phyloP scores from a whole-genome alignment of 2,888 invertebrate species.

The Philaethria dido region DNA sequence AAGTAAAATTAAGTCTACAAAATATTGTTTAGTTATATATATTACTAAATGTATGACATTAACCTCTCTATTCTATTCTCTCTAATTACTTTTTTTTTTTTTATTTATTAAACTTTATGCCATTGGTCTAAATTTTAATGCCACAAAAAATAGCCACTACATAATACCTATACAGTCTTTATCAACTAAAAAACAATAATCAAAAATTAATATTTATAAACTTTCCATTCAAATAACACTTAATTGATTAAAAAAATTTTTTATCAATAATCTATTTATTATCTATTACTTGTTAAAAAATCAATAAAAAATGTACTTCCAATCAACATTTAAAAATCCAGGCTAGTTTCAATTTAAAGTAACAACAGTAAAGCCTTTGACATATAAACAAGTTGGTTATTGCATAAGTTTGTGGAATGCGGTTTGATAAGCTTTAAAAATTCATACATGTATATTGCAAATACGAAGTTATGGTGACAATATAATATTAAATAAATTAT shows the following conservation, averaged over 20 bases:
- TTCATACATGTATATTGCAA: neutral
- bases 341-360: neutral
- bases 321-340: neutral
- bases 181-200: too few relatives aligned
- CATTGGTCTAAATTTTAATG: too few relatives aligned
- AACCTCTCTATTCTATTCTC: too few relatives aligned
- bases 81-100: too few relatives aligned
- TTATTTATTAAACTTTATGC: too few relatives aligned
- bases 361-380: neutral
- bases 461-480: too few relatives aligned
- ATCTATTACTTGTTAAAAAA: too few relatives aligned
- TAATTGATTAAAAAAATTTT: neutral
- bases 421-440: neutral
- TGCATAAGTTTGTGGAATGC: conserved; percentile 13
- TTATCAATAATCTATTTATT: neutral
- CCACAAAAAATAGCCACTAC: too few relatives aligned
- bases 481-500: conserved; percentile 1
- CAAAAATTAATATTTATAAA: neutral
- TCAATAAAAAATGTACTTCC: neutral
- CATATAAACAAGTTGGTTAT: conserved; percentile 19
- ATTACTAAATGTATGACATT: too few relatives aligned
- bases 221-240: neutral
- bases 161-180: too few relatives aligned
- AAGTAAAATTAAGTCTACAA: too few relatives aligned
- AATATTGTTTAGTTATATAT: too few relatives aligned